phyloP scores from a whole-genome alignment of 1,140 invertebrate species.

The Drosophila seguyi region DNA sequence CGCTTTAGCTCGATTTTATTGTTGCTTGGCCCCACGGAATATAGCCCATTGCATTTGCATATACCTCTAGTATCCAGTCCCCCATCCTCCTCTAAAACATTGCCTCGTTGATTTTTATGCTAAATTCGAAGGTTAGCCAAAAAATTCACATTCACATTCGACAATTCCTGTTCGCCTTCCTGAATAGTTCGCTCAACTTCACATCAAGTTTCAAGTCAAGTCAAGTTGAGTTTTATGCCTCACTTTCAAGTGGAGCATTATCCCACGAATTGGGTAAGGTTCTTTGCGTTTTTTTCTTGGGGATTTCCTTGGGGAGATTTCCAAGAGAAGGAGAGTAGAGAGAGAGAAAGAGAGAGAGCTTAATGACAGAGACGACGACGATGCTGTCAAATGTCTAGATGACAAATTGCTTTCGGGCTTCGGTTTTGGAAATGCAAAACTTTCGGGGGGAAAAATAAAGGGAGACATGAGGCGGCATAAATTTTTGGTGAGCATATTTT shows the following conservation, averaged over 20 bases:
- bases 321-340: not conserved
- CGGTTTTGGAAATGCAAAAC: not conserved
- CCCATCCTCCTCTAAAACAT: not conserved
- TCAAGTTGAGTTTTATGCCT: constrained; percentile 40
- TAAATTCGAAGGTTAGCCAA: constrained; percentile 53
- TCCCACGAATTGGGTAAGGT: constrained; percentile 16
- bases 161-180: constrained; percentile 9
- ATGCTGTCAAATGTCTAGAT: constrained; percentile 54
- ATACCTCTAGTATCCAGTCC: not conserved
- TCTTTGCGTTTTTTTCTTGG: not conserved
- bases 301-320: constrained; percentile 4
- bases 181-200: constrained; percentile 44
- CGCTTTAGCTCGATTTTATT: constrained; percentile 59
- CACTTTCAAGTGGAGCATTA: constrained; percentile 51
- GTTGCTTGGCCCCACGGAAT: constrained; percentile 40
- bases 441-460: not conserved
- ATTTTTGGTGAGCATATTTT: constrained; percentile 38
- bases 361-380: constrained; percentile 53
- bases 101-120: constrained; percentile 39
- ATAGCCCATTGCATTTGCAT: constrained; percentile 50
- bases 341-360: not conserved
- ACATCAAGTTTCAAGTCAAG: constrained; percentile 19
- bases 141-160: constrained; percentile 20
- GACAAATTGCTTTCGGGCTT: constrained; percentile 54
- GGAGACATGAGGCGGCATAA: constrained; percentile 41